Base-by-base conservation (phyloP, 1,140 invertebrate species). In the Mamestra configurata region DNA sequence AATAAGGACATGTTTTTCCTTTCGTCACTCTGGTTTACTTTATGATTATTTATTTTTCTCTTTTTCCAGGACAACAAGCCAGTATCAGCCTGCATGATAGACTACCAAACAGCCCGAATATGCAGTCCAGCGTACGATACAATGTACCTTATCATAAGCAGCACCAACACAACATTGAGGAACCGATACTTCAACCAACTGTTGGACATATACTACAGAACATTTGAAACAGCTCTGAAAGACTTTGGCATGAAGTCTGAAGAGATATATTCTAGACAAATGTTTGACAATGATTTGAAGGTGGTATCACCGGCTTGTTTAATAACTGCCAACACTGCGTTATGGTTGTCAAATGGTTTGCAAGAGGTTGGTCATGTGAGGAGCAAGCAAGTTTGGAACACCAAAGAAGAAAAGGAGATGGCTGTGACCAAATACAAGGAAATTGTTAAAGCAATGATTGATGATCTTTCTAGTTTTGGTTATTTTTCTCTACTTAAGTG, bases 361-460 rank as follows among this genome's bases (percentile, higher is more conserved):
- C 92, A 93, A 83, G 79, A 92, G 79, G 92, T 92, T 77, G 93
- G 93, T 10, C 91, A 94, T 89, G 92, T 94, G 2, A 88, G 84
- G 61, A 94, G 93, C 78, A 94, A 90, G 72, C 77, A 80, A 22
- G 43, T 87, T 37, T 88, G 84, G 55, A 78, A 43, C 18, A 92
- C 87, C 24, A 57, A 80, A 37, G 82, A 84, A 53, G 90, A 93
- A n/a, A 90, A 82, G 77, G 40, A 79, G 31, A 51, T 73, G 27
- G 92, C 92, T 51, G 76, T 84, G 7, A 61, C 82, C 22, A 80
- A 79, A 55, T 93, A 93, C 81, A 92, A 84, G 79, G 53, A 46
- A 22, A 86, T 85, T 72, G 88, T 94, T 68, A 86, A 82, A 82
- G 70, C 57, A 22, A 89, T 93, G 55, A 86, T 94, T n/a, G 89